These are phyloP conservation scores for Oryzias javanicus DNA, from an alignment of 2,113 vertebrate species.

Conservation along the genomic window DNA sequence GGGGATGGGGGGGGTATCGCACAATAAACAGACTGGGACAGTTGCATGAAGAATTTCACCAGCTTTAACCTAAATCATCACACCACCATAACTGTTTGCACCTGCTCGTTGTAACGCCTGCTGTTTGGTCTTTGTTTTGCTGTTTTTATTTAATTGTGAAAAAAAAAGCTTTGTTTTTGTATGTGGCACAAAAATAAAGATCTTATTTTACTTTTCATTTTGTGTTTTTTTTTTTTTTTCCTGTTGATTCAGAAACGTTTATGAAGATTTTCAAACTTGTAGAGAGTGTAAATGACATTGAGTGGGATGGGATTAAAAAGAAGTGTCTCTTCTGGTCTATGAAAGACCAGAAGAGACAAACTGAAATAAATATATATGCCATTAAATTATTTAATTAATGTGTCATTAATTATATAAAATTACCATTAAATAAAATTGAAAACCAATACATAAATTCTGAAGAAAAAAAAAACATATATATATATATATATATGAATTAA, in stretches of 20 bases:
- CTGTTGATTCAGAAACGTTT: not conserved
- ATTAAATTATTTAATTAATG: too few relatives aligned
- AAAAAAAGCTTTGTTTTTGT: slow-evolving; percentile 49
- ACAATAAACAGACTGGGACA: not conserved
- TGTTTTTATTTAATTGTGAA: slow-evolving; percentile 71
- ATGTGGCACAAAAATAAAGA: slow-evolving; percentile 66
- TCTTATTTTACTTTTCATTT: slow-evolving; percentile 52
- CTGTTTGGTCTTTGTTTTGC: slow-evolving; percentile 51
- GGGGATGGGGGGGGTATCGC: not conserved
- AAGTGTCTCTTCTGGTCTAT: too few relatives aligned
- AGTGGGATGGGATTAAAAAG: too few relatives aligned
- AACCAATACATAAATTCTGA: too few relatives aligned
- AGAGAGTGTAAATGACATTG: not conserved
- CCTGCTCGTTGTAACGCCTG: slow-evolving; percentile 35
- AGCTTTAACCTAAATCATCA: slow-evolving; percentile 12
- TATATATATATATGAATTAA: too few relatives aligned
- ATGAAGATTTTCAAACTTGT: not conserved
- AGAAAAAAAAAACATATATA: too few relatives aligned
- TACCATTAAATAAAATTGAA: too few relatives aligned
- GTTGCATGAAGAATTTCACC: slow-evolving; percentile 6
- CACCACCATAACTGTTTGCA: slow-evolving; percentile 15
- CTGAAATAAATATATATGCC: too few relatives aligned
- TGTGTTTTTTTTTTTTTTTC: not conserved
- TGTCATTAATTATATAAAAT: too few relatives aligned
- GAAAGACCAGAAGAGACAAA: too few relatives aligned